Conservation (phyloP, 35 echinoderm and acorn worm genomes). For the Heliocidaris erythrogramma region DNA sequence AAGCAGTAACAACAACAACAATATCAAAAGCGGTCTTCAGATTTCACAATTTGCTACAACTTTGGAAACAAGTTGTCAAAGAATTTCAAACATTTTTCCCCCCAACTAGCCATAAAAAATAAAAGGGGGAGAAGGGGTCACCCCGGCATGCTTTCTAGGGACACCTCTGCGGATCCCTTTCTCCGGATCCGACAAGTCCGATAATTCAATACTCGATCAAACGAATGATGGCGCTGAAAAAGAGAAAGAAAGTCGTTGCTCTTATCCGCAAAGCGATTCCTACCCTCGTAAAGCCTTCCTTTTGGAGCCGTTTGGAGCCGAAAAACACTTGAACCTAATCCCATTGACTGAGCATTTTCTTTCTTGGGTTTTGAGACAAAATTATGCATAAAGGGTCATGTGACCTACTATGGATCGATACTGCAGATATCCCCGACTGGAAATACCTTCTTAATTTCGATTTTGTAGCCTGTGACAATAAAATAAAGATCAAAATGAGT, state of each 20-base stretch:
- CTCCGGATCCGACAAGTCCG: no score
- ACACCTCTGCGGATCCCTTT: no score
- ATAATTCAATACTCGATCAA: background rate
- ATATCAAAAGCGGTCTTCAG: no score
- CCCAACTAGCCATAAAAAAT: no score
- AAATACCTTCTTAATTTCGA: conserved; percentile 13
- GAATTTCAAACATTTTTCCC: no score
- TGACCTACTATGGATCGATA: background rate
- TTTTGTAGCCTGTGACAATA: background rate
- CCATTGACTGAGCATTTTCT: background rate
- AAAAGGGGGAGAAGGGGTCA: no score
- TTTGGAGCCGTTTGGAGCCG: background rate
- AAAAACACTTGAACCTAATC: conserved; percentile 16
- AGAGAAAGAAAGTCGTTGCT: background rate
- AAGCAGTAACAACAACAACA: no score
- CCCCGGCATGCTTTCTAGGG: no score
- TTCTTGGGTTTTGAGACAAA: background rate
- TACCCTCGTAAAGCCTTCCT: background rate
- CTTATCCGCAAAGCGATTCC: background rate
- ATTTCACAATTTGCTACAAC: no score
- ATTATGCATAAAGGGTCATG: background rate
- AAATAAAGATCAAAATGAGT: background rate
- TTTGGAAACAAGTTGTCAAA: no score
- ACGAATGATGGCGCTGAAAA: background rate
- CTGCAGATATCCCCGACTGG: background rate